A percentile compares a stretch with the other conserved stretches of the same genome.
Conservation (phyloP, 2,888 invertebrate genomes). For the Agriotes lineatus region DNA sequence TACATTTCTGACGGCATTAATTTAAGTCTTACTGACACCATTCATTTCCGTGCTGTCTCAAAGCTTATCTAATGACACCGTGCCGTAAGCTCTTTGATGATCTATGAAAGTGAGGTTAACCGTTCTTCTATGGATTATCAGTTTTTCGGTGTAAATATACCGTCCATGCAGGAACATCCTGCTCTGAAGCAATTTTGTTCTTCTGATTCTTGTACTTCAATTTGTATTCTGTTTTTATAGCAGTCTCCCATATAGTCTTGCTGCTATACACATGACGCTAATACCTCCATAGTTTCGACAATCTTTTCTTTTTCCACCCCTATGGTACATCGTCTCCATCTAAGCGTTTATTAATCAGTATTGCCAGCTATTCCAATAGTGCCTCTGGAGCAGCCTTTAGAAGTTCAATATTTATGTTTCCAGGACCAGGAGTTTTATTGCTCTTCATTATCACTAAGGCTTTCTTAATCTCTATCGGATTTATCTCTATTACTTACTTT, state of each 20-base stretch:
- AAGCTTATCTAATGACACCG: neutral
- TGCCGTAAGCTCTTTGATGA: neutral
- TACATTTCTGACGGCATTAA: neutral
- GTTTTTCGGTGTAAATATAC: neutral
- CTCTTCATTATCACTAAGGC: too few relatives aligned
- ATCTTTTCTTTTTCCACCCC: neutral
- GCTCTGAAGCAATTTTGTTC: too few relatives aligned
- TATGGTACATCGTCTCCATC: neutral
- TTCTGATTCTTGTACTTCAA: neutral
- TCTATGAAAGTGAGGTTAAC: neutral
- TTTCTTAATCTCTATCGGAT: too few relatives aligned
- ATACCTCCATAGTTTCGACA: neutral
- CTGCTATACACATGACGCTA: neutral
- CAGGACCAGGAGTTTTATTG: neutral
- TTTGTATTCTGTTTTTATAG: neutral
- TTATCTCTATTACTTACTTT: neutral
- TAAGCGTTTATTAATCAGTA: neutral
- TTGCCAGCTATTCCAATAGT: neutral
- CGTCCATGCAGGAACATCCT: too few relatives aligned
- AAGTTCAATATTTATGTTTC: neutral
- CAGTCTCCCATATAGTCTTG: neutral
- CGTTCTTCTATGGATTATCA: neutral
- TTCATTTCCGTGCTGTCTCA: neutral
- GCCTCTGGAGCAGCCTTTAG: neutral
- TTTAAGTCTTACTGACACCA: neutral